These are phyloP conservation scores for Trachelus stipa DNA, from an alignment of 2,888 invertebrate species.

Conservation along the genomic window DNA sequence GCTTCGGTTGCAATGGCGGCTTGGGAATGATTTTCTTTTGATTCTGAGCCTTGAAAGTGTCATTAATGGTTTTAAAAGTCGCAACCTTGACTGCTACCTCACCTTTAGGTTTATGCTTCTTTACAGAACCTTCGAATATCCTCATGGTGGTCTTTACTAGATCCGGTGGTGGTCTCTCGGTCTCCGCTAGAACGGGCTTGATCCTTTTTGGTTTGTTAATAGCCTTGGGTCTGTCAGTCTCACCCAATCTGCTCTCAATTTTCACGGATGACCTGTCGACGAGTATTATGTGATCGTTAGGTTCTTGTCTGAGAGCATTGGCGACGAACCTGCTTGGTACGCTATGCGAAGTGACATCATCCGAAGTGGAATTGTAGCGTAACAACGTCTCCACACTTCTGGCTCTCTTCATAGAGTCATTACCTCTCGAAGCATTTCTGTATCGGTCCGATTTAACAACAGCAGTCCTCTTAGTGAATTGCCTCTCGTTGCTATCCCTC, in stretches of 20 bases:
- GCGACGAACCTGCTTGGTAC: slow-evolving; percentile 19
- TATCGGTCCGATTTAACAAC: slow-evolving; percentile 64
- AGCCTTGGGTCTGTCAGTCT: slow-evolving; percentile 63
- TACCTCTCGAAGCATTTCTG: slow-evolving; percentile 70
- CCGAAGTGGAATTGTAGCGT: slow-evolving; percentile 70
- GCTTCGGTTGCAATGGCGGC: slow-evolving; percentile 68
- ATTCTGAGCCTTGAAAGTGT: slow-evolving; percentile 67
- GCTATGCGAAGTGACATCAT: slow-evolving; percentile 30
- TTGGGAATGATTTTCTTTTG: slow-evolving; percentile 67
- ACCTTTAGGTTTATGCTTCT: slow-evolving; percentile 64
- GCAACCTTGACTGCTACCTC: slow-evolving; percentile 77
- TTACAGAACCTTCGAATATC: slow-evolving; percentile 78
- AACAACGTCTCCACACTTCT: slow-evolving; percentile 87
- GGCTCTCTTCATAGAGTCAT: slow-evolving; percentile 82
- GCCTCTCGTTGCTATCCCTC: slow-evolving; percentile 28
- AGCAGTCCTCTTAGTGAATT: slow-evolving; percentile 49
- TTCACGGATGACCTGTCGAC: slow-evolving; percentile 59
- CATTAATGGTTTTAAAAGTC: slow-evolving; percentile 74
- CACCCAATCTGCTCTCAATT: slow-evolving; percentile 56
- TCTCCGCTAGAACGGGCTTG: slow-evolving; percentile 75
- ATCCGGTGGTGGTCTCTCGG: slow-evolving; percentile 89
- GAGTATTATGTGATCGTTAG: slow-evolving; percentile 69
- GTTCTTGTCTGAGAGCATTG: slow-evolving; percentile 53
- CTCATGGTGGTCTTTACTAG: slow-evolving; percentile 87
- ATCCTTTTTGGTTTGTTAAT: slow-evolving; percentile 73